phyloP scores from a whole-genome alignment of 2,113 vertebrate genomes.

The Orthonyx spaldingii region DNA sequence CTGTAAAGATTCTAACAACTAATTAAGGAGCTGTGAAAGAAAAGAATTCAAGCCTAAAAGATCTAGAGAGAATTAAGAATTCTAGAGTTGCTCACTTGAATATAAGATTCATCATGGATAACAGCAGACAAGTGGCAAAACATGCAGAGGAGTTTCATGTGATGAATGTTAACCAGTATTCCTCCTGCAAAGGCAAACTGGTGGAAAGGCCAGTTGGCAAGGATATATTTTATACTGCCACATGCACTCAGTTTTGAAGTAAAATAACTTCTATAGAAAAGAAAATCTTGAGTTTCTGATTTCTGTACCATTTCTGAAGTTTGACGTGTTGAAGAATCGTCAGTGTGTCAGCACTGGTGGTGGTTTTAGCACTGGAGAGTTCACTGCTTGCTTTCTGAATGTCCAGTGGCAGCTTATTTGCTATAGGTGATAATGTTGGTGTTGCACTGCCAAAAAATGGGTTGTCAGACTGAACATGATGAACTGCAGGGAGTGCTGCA shows the following conservation, averaged over 20 bases:
- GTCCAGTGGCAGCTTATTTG: background rate
- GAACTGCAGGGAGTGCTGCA: background rate
- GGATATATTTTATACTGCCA: background rate
- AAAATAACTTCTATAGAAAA: background rate
- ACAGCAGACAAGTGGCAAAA: background rate
- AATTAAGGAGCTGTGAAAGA: background rate
- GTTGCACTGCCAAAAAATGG: background rate
- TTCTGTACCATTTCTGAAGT: background rate
- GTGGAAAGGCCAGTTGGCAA: background rate
- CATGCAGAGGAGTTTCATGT: background rate
- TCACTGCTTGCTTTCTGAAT: background rate
- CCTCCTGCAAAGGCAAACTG: background rate
- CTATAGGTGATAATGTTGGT: background rate
- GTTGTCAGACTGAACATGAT: background rate
- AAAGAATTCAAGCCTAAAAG: background rate
- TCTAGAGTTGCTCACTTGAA: background rate
- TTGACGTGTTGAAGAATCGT: background rate
- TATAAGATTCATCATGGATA: background rate
- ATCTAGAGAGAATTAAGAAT: background rate
- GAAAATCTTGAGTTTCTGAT: background rate
- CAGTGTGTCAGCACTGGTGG: background rate
- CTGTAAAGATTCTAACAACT: background rate
- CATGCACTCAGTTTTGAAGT: background rate
- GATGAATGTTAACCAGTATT: background rate
- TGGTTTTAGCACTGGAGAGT: background rate